Evolutionary conservation across 1,140 invertebrate species (phyloP), one percentile per base, ranked within the genome.

Genomic region (Tachypleus tridentatus): DNA sequence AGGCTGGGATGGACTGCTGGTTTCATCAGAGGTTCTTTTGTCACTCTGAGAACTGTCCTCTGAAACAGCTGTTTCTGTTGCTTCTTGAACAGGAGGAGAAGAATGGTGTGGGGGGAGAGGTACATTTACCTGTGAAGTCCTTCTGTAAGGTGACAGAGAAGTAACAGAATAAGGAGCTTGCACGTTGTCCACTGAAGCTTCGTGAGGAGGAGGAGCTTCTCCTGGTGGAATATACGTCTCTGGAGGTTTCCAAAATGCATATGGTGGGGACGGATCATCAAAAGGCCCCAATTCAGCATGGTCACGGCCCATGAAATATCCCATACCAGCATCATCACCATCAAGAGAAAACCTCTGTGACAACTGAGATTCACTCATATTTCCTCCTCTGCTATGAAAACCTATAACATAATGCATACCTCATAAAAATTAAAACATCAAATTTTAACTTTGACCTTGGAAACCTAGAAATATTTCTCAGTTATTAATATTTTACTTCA

Each of bases 151-250:
- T 7, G 53, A 54, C 7, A 54, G 7, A 54, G 53, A 54, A n/a
- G 3, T 54, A n/a, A n/a, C 7, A 54, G 53, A n/a, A 7, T 7
- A n/a, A 8, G 53, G 53, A n/a, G 7, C 7, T 54, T n/a, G 53
- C 29, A 29, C 2, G 29, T 69, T 61, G 29, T 29, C 29, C 3
- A 67, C 62, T 4, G 67, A 68, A 4, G 62, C 63, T 58, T 73
- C 72, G 58, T 73, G 73, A 10, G 70, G 67, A 49, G 72, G 72
- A 7, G 72, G 72, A 11, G 72, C 72, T 62, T 73, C 72, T n/a
- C 68, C 70, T 5, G 72, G 71, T 47, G 70, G 67, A 61, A 72
- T 68, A 58, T 69, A 71, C 47, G 65, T 70, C 51, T 73, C 72
- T 10, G 72, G 70, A 51, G 72, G 72, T 63, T 73, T 73, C 72